Evolutionary conservation across 1,140 invertebrate species (phyloP), one percentile per base, ranked within the genome.

Genomic region (Orius laevigatus): DNA sequence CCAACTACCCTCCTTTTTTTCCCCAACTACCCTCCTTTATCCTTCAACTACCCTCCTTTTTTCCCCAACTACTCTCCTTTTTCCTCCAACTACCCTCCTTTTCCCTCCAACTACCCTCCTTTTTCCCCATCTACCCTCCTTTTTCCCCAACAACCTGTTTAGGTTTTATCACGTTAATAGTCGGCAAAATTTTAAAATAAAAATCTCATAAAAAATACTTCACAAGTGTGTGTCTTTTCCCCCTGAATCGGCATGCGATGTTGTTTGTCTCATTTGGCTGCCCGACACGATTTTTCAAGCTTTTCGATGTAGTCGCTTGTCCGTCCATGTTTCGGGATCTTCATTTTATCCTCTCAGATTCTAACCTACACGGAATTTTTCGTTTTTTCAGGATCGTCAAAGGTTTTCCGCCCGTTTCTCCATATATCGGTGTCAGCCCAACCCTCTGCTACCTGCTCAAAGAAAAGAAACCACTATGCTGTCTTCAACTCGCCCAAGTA

Each of bases 371-470:
- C 8, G 3, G 3, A 25, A 25, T 25, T 25, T 25, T 25, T 38
- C n/a, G 36, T 3, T 10, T 4, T 49, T 53, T 38, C 43, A 95
- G 90, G 62, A 92, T 92, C 62, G 81, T 93, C 48, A 92, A 94
- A 70, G 92, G 91, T 41, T 96, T 96, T 65, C 93, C 93, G 33
- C 93, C 92, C 3, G 88, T 96, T 2, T 91, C 89, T 8, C 91
- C 93, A 10, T 98, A 96, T 68, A 94, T 98, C 53, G 92, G 93
- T 49, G 92, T 95, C 1, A 95, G 89, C 63, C 90, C 90, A 2
- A 97, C 91, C 1, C 70, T 96, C 10, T 97, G 93, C 64, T 95
- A 96, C 63, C 72, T 97, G 54, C 75, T 96, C 54, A 91, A 92
- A 65, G 88, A 95, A 62, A 95, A 94, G 67, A 91, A 95, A 61